Conservation (phyloP, 2,113 vertebrate species). For the Oreotrochilus melanogaster region DNA sequence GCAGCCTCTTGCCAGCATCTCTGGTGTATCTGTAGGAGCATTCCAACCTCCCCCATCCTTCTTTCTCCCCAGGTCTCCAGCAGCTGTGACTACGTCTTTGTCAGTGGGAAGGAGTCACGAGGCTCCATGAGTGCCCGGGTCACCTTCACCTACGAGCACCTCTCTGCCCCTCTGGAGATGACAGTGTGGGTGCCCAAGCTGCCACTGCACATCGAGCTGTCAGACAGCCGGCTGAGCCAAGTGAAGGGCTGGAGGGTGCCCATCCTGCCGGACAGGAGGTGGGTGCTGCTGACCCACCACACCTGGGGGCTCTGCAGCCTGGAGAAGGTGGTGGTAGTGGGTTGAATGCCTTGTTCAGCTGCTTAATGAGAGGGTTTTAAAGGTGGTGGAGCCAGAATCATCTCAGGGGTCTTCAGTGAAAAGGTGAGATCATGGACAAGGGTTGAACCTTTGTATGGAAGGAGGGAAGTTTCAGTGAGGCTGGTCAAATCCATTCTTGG, state of each 20-base stretch:
- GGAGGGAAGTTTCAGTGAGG: neutral
- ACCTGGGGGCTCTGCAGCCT: neutral
- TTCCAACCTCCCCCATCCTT: neutral
- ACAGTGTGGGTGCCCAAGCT: constrained; percentile 98
- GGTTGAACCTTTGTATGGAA: neutral
- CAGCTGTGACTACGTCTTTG: constrained; percentile 97
- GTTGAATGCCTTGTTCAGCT: neutral
- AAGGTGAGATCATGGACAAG: neutral
- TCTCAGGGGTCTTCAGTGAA: neutral
- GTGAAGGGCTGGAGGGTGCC: constrained; percentile 99
- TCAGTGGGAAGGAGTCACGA: constrained; percentile 93
- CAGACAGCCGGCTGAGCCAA: constrained; percentile 89
- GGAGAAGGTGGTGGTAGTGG: neutral
- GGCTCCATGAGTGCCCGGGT: constrained; percentile 96
- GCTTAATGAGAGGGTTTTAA: neutral
- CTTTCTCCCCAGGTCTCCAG: constrained; percentile 86
- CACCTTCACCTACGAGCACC: constrained; percentile 94
- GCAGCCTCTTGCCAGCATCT: neutral
- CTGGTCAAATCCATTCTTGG: neutral
- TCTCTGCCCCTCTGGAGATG: constrained; percentile 92
- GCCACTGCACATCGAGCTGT: constrained; percentile 92
- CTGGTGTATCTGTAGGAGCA: neutral
- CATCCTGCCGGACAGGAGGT: constrained; percentile 93
- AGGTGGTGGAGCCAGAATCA: neutral
- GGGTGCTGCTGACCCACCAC: accelerated